Evolutionary conservation across 1,140 invertebrate genomes (phyloP).

Genomic region (Temnothorax longispinosus): DNA sequence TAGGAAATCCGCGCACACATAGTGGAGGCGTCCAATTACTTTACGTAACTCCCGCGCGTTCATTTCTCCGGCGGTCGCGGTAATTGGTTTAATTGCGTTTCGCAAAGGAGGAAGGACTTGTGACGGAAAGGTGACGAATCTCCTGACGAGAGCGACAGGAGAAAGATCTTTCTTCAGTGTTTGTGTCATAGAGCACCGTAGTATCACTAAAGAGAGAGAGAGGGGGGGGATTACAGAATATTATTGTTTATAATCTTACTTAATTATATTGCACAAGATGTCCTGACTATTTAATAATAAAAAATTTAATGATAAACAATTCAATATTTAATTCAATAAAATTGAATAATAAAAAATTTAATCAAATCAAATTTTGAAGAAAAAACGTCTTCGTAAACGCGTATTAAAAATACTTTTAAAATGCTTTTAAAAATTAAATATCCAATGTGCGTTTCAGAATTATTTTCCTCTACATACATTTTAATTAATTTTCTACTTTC

Average conservation of each 20-base stretch:
- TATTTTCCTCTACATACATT: not conserved
- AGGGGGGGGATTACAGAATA: not conserved
- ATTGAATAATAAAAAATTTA: not conserved
- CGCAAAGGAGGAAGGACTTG: conserved; percentile 63
- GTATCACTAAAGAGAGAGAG: not conserved
- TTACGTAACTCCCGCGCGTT: conserved; percentile 82
- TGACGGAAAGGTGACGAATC: conserved; percentile 36
- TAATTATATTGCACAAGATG: not conserved
- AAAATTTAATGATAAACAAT: no score
- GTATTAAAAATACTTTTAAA: not conserved
- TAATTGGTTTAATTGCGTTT: conserved; percentile 85
- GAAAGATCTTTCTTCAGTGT: conserved; percentile 1
- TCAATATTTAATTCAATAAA: not conserved
- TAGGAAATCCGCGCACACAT: conserved; percentile 83
- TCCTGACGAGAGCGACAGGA: conserved; percentile 43
- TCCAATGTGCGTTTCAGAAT: not conserved
- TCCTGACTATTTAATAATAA: not conserved
- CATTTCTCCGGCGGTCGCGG: conserved; percentile 81
- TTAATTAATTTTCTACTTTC: not conserved
- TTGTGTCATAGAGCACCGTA: not conserved
- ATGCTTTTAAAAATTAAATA: not conserved
- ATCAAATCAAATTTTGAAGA: not conserved
- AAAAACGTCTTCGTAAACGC: not conserved
- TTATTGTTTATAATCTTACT: not conserved
- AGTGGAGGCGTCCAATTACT: conserved; percentile 81